phyloP scores from a whole-genome alignment of 37 sponge, comb jelly and placozoan species.

The Ephydatia muelleri region DNA sequence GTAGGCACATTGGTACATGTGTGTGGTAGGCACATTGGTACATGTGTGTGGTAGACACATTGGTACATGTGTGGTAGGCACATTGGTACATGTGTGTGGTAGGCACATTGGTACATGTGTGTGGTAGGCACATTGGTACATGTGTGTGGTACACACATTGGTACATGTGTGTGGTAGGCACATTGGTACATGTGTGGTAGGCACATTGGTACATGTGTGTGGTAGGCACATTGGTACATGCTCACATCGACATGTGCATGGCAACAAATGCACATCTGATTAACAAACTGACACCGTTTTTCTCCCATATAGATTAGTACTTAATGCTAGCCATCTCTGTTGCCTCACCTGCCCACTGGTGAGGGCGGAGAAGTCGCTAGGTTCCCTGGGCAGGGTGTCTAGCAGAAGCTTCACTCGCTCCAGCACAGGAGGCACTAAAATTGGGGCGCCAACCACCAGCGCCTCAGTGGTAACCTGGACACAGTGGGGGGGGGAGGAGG shows the following conservation, averaged over 20 bases:
- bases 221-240: not conserved
- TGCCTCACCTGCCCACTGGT: conserved; percentile 79
- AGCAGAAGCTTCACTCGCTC: conserved; percentile 77
- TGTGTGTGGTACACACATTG: not conserved
- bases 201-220: not conserved
- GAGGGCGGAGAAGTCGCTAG: conserved; percentile 41
- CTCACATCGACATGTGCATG: no score
- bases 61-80: not conserved
- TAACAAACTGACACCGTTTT: no score
- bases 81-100: not conserved
- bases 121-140: not conserved
- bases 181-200: not conserved
- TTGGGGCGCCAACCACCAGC: conserved; percentile 67
- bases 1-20: not conserved
- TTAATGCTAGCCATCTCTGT: not conserved
- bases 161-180: not conserved
- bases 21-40: not conserved
- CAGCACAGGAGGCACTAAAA: conserved; percentile 79
- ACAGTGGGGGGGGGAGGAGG: not conserved
- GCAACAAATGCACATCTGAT: not conserved
- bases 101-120: not conserved
- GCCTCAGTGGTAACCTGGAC: conserved; percentile 60
- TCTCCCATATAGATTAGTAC: not conserved
- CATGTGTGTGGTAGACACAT: no score
- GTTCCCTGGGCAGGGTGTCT: conserved; percentile 64